phyloP scores from a whole-genome alignment of 1,140 invertebrate genomes.

The Neodiprion lecontei region DNA sequence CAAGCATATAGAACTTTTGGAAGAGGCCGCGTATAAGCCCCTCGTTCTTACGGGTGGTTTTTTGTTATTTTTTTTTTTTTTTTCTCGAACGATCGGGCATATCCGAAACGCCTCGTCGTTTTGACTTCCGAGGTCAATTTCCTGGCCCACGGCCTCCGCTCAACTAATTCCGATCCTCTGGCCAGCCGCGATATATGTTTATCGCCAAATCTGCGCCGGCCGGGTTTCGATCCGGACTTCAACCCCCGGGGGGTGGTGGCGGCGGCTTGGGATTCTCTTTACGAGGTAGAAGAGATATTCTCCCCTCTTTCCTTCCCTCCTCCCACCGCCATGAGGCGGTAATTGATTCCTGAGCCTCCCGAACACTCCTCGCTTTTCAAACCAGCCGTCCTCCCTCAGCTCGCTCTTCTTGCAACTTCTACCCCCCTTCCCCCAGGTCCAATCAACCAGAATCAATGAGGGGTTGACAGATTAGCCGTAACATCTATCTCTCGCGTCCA shows the following conservation, averaged over 20 bases:
- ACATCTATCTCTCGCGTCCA: background rate
- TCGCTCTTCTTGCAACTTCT: background rate
- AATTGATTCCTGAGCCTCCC: slow-evolving; percentile 13
- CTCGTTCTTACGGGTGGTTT: no score
- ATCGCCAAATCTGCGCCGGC: background rate
- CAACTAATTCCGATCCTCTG: background rate
- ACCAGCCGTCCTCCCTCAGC: no score
- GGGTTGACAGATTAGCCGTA: background rate
- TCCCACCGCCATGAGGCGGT: background rate
- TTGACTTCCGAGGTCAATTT: background rate
- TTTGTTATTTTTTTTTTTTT: no score
- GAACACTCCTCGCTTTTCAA: background rate
- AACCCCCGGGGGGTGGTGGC: background rate
- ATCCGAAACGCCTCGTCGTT: no score
- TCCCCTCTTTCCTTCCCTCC: no score
- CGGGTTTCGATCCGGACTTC: background rate
- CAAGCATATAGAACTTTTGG: no score
- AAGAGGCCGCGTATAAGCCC: no score
- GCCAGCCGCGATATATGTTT: background rate
- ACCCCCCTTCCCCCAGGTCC: background rate
- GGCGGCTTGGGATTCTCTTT: background rate
- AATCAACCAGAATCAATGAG: background rate
- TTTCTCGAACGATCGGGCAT: no score
- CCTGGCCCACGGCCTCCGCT: background rate
- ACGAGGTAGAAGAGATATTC: background rate